Percentiles rank a stretch among this genome's conserved stretches.
These are phyloP conservation scores for Drosophila pandora DNA, from an alignment of 1,140 invertebrate species.

Conservation along the genomic window DNA sequence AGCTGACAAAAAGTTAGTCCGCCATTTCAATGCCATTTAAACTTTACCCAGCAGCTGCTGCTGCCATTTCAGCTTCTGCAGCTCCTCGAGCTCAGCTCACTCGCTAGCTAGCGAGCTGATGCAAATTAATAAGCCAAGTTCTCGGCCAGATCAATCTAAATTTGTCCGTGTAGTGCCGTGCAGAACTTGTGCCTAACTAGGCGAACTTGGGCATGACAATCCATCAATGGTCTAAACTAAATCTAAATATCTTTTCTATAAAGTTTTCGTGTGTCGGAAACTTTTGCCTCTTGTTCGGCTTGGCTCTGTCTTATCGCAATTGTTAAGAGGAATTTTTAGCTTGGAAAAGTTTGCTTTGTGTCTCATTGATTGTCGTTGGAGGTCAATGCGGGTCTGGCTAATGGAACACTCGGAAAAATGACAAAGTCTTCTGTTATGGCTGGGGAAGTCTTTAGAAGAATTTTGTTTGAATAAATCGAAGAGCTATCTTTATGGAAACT, in stretches of 20 bases:
- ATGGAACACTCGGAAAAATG: slow-evolving; percentile 19
- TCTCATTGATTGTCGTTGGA: slow-evolving; percentile 46
- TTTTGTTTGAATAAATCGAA: background rate
- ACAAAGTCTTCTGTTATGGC: background rate
- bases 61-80: background rate
- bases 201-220: slow-evolving; percentile 48
- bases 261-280: slow-evolving; percentile 27
- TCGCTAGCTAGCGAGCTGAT: slow-evolving; percentile 15
- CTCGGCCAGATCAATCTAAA: slow-evolving; percentile 74
- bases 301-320: slow-evolving; percentile 34
- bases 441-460: background rate
- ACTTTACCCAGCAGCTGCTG: slow-evolving; percentile 56
- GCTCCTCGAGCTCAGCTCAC: slow-evolving; percentile 10
- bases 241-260: slow-evolving; percentile 41
- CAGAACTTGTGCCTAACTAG: slow-evolving; percentile 54
- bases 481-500: background rate
- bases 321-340: slow-evolving; percentile 21
- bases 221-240: slow-evolving; percentile 48
- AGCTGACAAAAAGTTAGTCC: slow-evolving; percentile 62
- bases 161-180: slow-evolving; percentile 44
- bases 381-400: slow-evolving; percentile 44
- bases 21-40: slow-evolving; percentile 56
- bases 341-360: slow-evolving; percentile 35
- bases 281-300: slow-evolving; percentile 9
- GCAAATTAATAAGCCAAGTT: slow-evolving; percentile 78